Percentiles rank a stretch among this genome's conserved stretches.
These are phyloP conservation scores for Tenodera sinensis DNA, from an alignment of 2,888 invertebrate genomes.

Conservation along the genomic window DNA sequence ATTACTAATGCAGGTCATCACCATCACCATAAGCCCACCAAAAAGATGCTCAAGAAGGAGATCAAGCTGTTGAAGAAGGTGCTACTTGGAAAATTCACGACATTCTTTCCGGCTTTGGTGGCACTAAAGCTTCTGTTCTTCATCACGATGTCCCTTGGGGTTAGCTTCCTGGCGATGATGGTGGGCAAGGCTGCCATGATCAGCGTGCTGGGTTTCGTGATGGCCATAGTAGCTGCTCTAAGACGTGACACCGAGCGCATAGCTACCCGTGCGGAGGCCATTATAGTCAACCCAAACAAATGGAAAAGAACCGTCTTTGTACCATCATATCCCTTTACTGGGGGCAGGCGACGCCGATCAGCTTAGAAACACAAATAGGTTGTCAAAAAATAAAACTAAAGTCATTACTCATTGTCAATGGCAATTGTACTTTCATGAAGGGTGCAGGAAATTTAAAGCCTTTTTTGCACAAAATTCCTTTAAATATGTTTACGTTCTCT, in stretches of 20 bases:
- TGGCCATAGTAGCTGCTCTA: background rate
- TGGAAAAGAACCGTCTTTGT: background rate
- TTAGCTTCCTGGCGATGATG: background rate
- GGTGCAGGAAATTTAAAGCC: too few species aligned
- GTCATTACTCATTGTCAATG: too few species aligned
- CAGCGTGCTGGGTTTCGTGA: background rate
- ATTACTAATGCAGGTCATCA: background rate
- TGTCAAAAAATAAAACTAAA: too few species aligned
- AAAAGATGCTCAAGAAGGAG: background rate
- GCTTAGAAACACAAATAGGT: background rate
- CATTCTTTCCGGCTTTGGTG: background rate
- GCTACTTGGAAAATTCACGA: background rate
- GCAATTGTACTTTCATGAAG: too few species aligned
- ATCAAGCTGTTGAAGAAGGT: background rate
- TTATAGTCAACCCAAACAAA: background rate
- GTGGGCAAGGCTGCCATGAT: constrained; percentile 1
- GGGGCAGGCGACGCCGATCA: background rate
- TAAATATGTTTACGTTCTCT: too few species aligned
- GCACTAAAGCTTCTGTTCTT: background rate
- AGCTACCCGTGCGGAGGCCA: background rate
- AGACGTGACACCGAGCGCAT: background rate
- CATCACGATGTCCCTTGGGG: background rate
- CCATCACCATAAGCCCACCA: background rate
- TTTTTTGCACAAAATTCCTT: too few species aligned
- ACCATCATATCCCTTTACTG: background rate